phyloP scores from a whole-genome alignment of 1,140 invertebrate species.

The Drosophila navojoa region DNA sequence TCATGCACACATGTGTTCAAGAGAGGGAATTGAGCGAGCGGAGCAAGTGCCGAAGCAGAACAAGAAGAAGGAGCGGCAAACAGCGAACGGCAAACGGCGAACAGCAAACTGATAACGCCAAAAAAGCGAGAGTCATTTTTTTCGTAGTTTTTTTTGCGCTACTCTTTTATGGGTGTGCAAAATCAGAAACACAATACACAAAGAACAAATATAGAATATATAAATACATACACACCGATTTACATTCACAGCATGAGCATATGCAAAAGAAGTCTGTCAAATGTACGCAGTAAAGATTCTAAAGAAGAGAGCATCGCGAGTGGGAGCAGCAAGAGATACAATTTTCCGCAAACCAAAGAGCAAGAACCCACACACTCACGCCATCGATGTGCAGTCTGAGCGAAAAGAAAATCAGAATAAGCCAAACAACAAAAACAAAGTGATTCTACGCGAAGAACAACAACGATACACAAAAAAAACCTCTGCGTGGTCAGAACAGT shows the following conservation, averaged over 20 bases:
- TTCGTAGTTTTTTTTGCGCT: conserved; percentile 25
- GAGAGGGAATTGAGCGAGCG: conserved; percentile 48
- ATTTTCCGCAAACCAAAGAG: conserved; percentile 46
- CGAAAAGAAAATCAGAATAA: conserved; percentile 73
- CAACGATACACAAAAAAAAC: conserved; percentile 57
- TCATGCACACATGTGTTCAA: conserved; percentile 10
- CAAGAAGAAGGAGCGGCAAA: conserved; percentile 32
- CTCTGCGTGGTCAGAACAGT: conserved; percentile 68
- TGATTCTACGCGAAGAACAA: conserved; percentile 57
- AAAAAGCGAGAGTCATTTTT: conserved; percentile 66
- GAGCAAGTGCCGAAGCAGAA: conserved; percentile 53
- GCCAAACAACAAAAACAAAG: conserved; percentile 72
- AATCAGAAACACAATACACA: conserved; percentile 27
- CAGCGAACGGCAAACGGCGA: conserved; percentile 14
- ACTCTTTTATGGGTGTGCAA: conserved; percentile 19
- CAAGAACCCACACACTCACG: conserved; percentile 24
- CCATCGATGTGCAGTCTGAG: conserved; percentile 46
- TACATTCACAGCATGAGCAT: conserved; percentile 7
- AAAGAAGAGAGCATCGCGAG: conserved; percentile 37
- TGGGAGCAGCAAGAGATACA: conserved; percentile 50
- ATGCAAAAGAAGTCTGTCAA: conserved; percentile 38
- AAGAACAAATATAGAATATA: conserved; percentile 14
- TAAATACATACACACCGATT: conserved; percentile 4
- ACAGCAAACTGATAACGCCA: conserved; percentile 64
- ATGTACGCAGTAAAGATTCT: conserved; percentile 42